Conservation (phyloP, 2,113 vertebrate species). For the Typhlomys cinereus region DNA sequence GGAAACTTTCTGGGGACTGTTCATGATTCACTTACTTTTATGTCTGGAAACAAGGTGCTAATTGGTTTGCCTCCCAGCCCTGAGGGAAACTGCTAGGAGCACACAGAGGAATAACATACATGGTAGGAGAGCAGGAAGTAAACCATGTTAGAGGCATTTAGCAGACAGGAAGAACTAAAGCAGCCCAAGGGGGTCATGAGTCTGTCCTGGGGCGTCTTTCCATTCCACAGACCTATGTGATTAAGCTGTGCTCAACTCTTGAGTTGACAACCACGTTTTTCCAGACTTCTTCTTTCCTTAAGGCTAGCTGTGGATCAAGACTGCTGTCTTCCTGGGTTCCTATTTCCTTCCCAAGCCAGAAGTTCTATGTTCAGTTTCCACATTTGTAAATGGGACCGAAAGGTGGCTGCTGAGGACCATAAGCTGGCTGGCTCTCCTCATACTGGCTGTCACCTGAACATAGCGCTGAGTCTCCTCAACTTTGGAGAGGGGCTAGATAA, state of each 20-base stretch:
- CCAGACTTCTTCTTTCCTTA: not conserved
- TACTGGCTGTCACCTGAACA: not conserved
- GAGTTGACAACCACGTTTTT: not conserved
- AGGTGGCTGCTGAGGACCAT: too few species aligned
- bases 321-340: not conserved
- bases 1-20: not conserved
- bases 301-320: not conserved
- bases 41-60: not conserved
- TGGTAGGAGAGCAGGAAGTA: not conserved
- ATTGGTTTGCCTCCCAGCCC: not conserved
- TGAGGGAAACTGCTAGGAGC: not conserved
- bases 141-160: not conserved
- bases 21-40: not conserved
- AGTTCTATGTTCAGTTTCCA: not conserved
- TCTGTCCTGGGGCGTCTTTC: not conserved
- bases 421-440: too few species aligned
- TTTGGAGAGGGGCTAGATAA: not conserved
- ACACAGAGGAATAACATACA: not conserved
- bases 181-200: not conserved
- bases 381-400: not conserved
- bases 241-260: not conserved
- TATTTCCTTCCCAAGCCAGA: not conserved
- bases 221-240: not conserved
- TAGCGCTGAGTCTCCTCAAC: not conserved
- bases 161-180: not conserved